A percentile compares a stretch with the other conserved stretches of the same genome.
Conservation (phyloP, 2,113 vertebrate species). For the Hydropotes inermis region DNA sequence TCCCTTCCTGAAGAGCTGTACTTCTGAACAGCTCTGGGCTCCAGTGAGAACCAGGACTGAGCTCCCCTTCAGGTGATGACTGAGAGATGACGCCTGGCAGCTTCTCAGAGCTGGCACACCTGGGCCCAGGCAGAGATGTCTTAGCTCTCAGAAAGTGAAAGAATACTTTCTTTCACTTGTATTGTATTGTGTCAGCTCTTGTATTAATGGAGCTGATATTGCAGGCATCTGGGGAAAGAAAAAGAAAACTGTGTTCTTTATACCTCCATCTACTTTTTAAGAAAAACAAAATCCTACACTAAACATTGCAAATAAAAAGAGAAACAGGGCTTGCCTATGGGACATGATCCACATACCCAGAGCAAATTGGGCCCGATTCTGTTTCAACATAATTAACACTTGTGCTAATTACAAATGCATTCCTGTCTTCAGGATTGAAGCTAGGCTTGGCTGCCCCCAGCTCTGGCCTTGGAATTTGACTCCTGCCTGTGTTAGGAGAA, state of each 20-base stretch:
- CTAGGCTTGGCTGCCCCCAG: conserved; percentile 45
- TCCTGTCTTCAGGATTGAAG: conserved; percentile 47
- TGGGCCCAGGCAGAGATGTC: not conserved
- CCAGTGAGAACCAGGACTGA: not conserved
- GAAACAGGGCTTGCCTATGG: not conserved
- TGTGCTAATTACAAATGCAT: conserved; percentile 58
- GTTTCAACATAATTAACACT: conserved; percentile 60
- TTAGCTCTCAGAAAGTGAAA: not conserved
- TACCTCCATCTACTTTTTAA: not conserved
- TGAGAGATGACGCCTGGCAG: not conserved
- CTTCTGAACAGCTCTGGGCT: not conserved
- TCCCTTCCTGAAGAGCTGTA: not conserved
- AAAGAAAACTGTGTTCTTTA: not conserved
- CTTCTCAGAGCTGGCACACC: not conserved
- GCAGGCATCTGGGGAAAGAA: not conserved
- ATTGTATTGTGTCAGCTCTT: not conserved
- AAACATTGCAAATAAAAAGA: not conserved
- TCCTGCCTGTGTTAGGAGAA: conserved; percentile 69
- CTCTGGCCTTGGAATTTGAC: conserved; percentile 53
- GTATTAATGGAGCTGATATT: not conserved
- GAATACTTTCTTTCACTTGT: not conserved
- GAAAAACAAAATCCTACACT: not conserved
- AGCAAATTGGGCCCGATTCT: not conserved
- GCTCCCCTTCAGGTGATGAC: not conserved
- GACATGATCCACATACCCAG: not conserved